These are phyloP conservation scores for Thelaira solivaga DNA, from an alignment of 2,888 invertebrate species.

Conservation along the genomic window DNA sequence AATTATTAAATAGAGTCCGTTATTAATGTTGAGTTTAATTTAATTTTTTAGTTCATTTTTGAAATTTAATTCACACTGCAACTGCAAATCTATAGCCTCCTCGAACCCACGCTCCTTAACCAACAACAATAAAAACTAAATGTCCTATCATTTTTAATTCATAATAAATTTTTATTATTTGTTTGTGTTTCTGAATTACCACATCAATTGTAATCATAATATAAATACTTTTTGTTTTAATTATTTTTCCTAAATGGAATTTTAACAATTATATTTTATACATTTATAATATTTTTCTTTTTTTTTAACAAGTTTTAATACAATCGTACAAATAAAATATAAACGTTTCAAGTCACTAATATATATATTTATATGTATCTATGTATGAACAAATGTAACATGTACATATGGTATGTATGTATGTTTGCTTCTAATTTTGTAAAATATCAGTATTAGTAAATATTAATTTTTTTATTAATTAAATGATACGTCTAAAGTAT, in stretches of 20 bases:
- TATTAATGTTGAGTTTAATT: no score
- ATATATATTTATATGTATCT: no score
- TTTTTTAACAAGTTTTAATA: slow-evolving; percentile 41
- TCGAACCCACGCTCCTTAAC: no score
- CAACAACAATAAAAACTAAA: no score
- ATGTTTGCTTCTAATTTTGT: not conserved
- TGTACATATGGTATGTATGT: slow-evolving; percentile 15
- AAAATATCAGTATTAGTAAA: not conserved
- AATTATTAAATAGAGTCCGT: no score
- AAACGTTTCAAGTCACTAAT: slow-evolving; percentile 25
- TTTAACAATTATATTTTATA: slow-evolving; percentile 56
- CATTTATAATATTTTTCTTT: slow-evolving; percentile 16
- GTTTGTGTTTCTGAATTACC: slow-evolving; percentile 46
- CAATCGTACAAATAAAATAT: slow-evolving; percentile 44
- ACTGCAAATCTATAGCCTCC: no score
- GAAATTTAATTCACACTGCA: no score
- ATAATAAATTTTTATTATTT: slow-evolving; percentile 31
- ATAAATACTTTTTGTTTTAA: slow-evolving; percentile 22
- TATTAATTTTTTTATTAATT: no score
- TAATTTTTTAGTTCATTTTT: no score
- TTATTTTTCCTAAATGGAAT: slow-evolving; percentile 37
- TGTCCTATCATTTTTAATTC: not conserved
- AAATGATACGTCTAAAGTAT: no score
- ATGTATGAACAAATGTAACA: slow-evolving; percentile 16
- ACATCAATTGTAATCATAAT: slow-evolving; percentile 48